Base-by-base conservation (phyloP, 2,797 vertebrate species). In the Diplodus sargus region DNA sequence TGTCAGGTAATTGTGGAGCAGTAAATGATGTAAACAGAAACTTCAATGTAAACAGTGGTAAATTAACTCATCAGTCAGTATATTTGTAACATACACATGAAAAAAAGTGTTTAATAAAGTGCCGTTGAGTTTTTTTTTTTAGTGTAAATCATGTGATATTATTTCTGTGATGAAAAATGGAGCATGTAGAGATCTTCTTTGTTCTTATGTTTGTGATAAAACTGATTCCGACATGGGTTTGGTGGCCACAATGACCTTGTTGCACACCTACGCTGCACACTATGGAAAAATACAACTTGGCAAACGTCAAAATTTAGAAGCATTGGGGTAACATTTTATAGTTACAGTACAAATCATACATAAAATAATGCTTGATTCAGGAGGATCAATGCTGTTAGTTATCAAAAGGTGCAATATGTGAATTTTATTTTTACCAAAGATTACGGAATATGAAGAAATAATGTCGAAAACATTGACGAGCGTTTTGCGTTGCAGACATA, bases 61-160 rank as follows among this genome's bases (percentile, higher is more conserved):
- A 70, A 76, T 57, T 12, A 63, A 54, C 58, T 59, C 2, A 63
- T 62, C 42, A 76, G 30, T 73, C 22, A 17, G 17, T 72, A 23
- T 51, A 73, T 74, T 71, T 86, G 70, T 86, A 77, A 80, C 48
- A 72, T 76, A 70, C 30, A 74, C 12, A 81, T 66, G 65, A 76
- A 85, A 85, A 25, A 39, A 39, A 12, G 3, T 62, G 23, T 77
- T 68, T 30, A 77, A 87, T 80, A 68, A 82, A 84, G 61, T 59
- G 56, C 2, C 25, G 42, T 64, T 2, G 30, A 45, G 15, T 75
- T 45, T 66, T 70, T 25, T 25, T 51, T 39, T 48, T 11, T 57
- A 43, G 20, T 72, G 52, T 70, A 66, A n/a, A 53, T 49, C 0
- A 42, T 23, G 23, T 76, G 7, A 43, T 49, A 20, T 75, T 1